Percentiles rank a stretch among this genome's conserved stretches.
Evolutionary conservation across 92 coral and sea anemone species (phyloP).

Genomic region (Siderastrea siderea): DNA sequence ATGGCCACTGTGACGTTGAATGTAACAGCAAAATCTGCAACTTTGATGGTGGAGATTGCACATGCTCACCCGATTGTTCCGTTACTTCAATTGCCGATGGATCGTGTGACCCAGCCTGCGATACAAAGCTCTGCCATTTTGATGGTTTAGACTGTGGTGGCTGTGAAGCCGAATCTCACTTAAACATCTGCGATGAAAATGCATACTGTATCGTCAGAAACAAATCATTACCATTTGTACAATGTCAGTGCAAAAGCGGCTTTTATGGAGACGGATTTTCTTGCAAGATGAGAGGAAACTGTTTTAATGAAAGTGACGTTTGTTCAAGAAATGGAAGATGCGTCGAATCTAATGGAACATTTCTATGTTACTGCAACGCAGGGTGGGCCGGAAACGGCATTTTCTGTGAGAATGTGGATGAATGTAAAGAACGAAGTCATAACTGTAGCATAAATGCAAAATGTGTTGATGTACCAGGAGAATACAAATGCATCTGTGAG

Average conservation of each 20-base stretch:
- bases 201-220: constrained; percentile 58
- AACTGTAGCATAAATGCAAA: constrained; percentile 61
- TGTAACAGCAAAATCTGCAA: constrained; percentile 67
- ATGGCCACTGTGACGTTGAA: constrained; percentile 67
- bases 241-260: constrained; percentile 63
- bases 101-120: constrained; percentile 65
- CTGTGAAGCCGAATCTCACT: constrained; percentile 62
- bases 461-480: constrained; percentile 61
- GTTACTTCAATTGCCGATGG: constrained; percentile 64
- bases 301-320: constrained; percentile 46
- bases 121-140: constrained; percentile 59
- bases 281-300: constrained; percentile 70
- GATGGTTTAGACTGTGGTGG: constrained; percentile 82
- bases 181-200: constrained; percentile 59
- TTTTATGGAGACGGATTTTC: constrained; percentile 73
- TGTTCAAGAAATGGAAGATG: constrained; percentile 67
- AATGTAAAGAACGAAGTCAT: constrained; percentile 49
- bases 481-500: constrained; percentile 52
- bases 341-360: constrained; percentile 62
- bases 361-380: constrained; percentile 67
- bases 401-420: constrained; percentile 73
- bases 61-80: constrained; percentile 67
- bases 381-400: constrained; percentile 78
- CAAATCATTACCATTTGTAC: constrained; percentile 53
- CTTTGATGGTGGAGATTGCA: constrained; percentile 79